Evolutionary conservation across 2,888 invertebrate genomes (phyloP).

Genomic region (Esperia sulphurella): DNA sequence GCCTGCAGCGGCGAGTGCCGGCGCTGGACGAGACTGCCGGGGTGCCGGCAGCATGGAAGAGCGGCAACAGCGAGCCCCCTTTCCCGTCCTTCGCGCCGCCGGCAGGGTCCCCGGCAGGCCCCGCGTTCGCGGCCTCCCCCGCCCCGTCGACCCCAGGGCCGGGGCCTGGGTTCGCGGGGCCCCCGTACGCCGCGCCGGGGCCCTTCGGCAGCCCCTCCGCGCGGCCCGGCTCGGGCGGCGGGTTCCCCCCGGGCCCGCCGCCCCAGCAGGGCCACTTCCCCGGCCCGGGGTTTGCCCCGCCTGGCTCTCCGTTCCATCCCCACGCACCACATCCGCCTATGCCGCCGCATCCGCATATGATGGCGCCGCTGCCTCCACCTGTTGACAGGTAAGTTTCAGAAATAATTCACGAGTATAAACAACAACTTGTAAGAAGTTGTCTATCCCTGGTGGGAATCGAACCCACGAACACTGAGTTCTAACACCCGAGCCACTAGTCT

Average conservation of each 20-base stretch:
- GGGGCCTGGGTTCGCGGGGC: slow-evolving; percentile 83
- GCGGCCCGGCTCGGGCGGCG: slow-evolving; percentile 89
- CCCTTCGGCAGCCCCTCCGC: slow-evolving; percentile 82
- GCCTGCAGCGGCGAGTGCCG: slow-evolving; percentile 90
- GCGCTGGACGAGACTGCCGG: slow-evolving; percentile 70
- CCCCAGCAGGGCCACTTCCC: slow-evolving; percentile 83
- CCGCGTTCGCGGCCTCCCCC: slow-evolving; percentile 84
- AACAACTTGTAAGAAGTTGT: too few species aligned
- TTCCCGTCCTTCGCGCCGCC: slow-evolving; percentile 89
- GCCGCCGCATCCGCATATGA: slow-evolving; percentile 82
- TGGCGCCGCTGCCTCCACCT: slow-evolving; percentile 84
- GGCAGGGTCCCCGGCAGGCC: slow-evolving; percentile 86
- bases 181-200: slow-evolving; percentile 83
- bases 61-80: slow-evolving; percentile 77
- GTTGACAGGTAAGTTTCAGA: slow-evolving; percentile 84
- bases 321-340: slow-evolving; percentile 93
- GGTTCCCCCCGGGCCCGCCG: slow-evolving; percentile 89
- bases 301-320: slow-evolving; percentile 88
- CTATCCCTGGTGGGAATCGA: too few species aligned
- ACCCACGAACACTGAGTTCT: too few species aligned
- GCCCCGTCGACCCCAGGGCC: slow-evolving; percentile 87
- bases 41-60: slow-evolving; percentile 86
- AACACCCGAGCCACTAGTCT: too few species aligned
- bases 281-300: slow-evolving; percentile 87
- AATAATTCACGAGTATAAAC: too few species aligned